Evolutionary conservation across 2,888 invertebrate genomes (phyloP), one percentile per base, ranked within the genome.

Genomic region (Mantis religiosa): DNA sequence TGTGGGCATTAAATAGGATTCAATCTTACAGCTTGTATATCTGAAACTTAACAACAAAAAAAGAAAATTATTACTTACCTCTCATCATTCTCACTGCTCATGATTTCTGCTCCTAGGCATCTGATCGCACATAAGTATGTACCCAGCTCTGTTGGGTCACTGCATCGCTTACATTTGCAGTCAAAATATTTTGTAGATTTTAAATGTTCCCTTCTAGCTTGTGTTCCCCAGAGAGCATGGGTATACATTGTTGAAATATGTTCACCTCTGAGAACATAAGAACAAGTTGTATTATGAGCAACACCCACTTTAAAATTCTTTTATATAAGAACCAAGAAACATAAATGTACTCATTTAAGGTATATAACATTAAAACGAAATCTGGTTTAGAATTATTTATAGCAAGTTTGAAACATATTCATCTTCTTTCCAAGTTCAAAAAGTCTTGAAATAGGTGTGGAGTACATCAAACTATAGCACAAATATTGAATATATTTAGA

Each of bases 151-250:
- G 97, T 97, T n/a, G 97, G 96, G 93, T 98, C 97, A 82, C 94
- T 93, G 91, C 98, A 98, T 90, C 98, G 95, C 88, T 93, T 92
- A 92, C 98, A 98, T 91, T 93, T 93, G 91, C 98, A 98, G 1
- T 94, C 92, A 91, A 98, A 98, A 92, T 97, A 97, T 93, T 98
- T 98, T 0, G 97, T 96, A 90, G 96, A 95, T 91, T 94, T 94
- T 30, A 98, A 93, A 93, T 98, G 97, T 91, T 97, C 96, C 90
- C 97, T 95, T 90, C 98, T 94, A 82, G 96, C 96, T 92, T 96
- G 96, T 0, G 98, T 98, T 1, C 97, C 97, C 98, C 98, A 98
- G 90, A 98, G 93, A 15, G 97, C 97, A 92, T 98, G 97, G 8
- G 97, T 97, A 91, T 98, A 98, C 95, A 97, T 97, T 1, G 98